A percentile compares a stretch with the other conserved stretches of the same genome.
Evolutionary conservation across 2,888 invertebrate genomes (phyloP).

Genomic region (Candidula unifasciata): DNA sequence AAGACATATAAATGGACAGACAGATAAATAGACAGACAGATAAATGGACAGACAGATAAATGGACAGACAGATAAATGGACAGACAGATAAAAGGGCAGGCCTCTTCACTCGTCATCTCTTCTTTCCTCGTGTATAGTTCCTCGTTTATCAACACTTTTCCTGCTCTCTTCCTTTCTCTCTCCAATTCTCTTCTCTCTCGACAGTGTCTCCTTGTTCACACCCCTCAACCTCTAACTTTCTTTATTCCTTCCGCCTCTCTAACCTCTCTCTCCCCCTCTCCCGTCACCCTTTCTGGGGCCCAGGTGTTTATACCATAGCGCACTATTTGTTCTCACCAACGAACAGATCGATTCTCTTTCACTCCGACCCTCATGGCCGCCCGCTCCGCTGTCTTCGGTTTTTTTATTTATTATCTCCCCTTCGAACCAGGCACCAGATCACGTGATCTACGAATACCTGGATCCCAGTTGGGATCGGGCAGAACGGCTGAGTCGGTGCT

Average conservation of each 20-base stretch:
- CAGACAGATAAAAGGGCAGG: no score
- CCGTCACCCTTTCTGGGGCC: background rate
- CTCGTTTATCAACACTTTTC: no score
- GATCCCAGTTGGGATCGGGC: background rate
- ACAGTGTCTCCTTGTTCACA: no score
- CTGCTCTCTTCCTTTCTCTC: no score
- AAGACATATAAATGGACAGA: no score
- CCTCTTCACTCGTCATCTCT: no score
- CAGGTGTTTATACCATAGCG: background rate
- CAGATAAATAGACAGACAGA: no score
- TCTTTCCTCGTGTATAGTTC: no score
- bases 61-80: no score
- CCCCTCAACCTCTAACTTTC: background rate
- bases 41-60: no score
- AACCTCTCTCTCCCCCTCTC: background rate
- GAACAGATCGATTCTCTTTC: slow-evolving; percentile 10
- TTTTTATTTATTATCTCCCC: background rate
- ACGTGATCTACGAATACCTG: slow-evolving; percentile 10
- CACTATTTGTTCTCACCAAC: background rate
- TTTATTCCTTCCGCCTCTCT: background rate
- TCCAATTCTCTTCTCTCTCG: no score
- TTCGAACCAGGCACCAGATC: background rate
- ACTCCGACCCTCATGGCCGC: background rate
- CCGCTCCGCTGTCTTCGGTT: background rate
- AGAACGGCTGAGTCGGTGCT: slow-evolving; percentile 5